Evolutionary conservation across 2,797 vertebrate genomes (phyloP).

Genomic region (Cygnus olor): DNA sequence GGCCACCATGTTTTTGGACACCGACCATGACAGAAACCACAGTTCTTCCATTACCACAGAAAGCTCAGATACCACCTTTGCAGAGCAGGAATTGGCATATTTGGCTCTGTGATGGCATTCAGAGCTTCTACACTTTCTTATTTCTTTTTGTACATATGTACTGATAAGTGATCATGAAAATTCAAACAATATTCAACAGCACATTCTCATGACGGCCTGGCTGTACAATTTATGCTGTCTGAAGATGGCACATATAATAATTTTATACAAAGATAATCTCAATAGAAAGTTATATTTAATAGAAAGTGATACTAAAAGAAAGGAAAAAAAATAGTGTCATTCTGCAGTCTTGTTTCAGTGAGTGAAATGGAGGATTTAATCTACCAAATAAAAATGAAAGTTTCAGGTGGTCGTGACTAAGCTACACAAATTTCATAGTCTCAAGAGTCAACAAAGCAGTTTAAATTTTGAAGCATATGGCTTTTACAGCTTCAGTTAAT

Average conservation of each 20-base stretch:
- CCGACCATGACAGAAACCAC: neutral
- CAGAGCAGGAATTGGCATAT: accelerated
- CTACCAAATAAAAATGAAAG: neutral
- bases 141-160: neutral
- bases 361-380: neutral
- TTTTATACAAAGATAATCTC: neutral
- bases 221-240: neutral
- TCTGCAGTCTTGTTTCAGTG: neutral
- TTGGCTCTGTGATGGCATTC: neutral
- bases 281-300: neutral
- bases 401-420: constrained; percentile 4
- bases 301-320: neutral
- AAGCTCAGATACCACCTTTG: neutral
- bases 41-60: neutral
- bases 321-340: neutral
- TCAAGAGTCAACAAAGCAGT: constrained; percentile 2
- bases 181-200: neutral
- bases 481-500: constrained; percentile 47
- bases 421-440: neutral
- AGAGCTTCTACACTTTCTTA: neutral
- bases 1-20: neutral
- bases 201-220: neutral
- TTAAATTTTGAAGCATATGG: constrained; percentile 30
- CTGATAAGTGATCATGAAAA: neutral
- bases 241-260: neutral